Evolutionary conservation across 2,113 vertebrate genomes (phyloP).

Genomic region (Gulo gulo): DNA sequence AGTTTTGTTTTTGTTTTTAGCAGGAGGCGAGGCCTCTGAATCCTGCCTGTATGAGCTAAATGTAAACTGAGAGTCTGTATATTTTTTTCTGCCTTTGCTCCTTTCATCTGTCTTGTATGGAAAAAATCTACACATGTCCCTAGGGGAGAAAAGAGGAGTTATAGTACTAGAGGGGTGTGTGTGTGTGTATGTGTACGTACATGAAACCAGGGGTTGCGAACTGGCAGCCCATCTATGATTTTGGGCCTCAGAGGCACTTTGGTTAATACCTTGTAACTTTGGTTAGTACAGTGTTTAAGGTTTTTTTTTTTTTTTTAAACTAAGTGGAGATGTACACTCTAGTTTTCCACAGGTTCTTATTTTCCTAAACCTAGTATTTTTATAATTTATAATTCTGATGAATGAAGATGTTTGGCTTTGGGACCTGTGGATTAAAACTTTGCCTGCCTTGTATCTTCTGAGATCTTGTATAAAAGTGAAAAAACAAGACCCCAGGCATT

Average conservation of each 20-base stretch:
- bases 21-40: neutral
- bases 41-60: neutral
- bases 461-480: neutral
- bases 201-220: neutral
- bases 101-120: neutral
- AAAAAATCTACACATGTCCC: neutral
- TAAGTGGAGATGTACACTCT: neutral
- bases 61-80: neutral
- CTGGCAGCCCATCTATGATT: too few relatives aligned
- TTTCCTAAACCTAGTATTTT: neutral
- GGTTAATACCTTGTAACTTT: neutral
- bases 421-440: neutral
- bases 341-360: neutral
- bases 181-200: fast-evolving
- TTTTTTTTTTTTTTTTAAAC: neutral
- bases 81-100: neutral
- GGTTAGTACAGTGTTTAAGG: neutral
- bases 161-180: neutral
- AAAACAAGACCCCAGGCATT: neutral
- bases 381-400: neutral
- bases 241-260: neutral
- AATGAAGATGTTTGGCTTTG: neutral
- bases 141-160: neutral
- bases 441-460: neutral
- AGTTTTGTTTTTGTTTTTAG: neutral